Conservation (phyloP, 2,888 invertebrate genomes). For the Spialia ferax region DNA sequence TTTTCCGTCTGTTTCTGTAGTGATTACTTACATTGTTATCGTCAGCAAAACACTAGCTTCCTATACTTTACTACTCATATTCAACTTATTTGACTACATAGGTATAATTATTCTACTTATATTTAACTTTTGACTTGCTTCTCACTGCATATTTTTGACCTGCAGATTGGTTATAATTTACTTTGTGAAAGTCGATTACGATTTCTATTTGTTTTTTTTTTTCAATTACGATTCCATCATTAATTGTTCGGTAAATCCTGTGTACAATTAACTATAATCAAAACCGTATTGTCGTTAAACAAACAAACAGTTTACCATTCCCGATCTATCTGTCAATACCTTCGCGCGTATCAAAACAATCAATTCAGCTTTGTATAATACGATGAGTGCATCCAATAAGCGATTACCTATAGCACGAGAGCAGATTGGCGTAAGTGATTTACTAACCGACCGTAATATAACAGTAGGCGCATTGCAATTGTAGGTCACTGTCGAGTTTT, state of each 20-base stretch:
- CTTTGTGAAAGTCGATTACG: too few relatives aligned
- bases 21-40: neutral
- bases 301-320: slow-evolving; percentile 18
- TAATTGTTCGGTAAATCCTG: neutral
- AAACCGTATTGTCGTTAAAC: neutral
- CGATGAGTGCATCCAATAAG: slow-evolving; percentile 39
- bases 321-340: slow-evolving; percentile 27
- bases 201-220: neutral
- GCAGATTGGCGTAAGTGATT: slow-evolving; percentile 55
- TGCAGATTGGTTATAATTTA: too few relatives aligned
- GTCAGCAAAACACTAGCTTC: neutral
- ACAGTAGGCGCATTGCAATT: slow-evolving; percentile 59
- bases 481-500: slow-evolving; percentile 55
- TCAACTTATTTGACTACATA: neutral
- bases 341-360: slow-evolving; percentile 28
- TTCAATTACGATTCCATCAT: neutral
- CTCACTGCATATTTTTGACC: too few relatives aligned
- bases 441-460: slow-evolving; percentile 64
- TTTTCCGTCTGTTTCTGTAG: neutral
- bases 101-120: too few relatives aligned
- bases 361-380: slow-evolving; percentile 26
- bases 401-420: slow-evolving; percentile 43
- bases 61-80: neutral
- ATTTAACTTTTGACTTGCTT: too few relatives aligned
- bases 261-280: neutral